Base-by-base conservation (phyloP, 2,113 vertebrate genomes). In the Trematomus loennbergii region DNA sequence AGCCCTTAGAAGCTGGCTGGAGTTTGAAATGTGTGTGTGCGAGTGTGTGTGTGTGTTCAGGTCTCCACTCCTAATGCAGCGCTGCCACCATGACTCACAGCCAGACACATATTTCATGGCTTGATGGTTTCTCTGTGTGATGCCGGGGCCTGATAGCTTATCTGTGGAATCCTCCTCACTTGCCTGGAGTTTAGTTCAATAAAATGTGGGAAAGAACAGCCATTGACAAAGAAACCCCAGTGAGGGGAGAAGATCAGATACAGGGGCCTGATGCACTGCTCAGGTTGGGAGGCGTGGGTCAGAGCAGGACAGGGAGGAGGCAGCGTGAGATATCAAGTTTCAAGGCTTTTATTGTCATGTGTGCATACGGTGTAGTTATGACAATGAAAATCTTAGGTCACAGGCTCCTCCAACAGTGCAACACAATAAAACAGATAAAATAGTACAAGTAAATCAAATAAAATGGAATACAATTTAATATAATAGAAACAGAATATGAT, bases 91-190 rank as follows among this genome's bases (percentile, higher is more conserved):
- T 55, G 71, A 86, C 82, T 78, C 87, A 45, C 74, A 80, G 75
- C 75, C 78, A 80, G 80, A 84, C 86, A 78, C 81, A 87, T 85
- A 88, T 90, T 88, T 90, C 82, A 88, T 85, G 84, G 87, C 81
- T 84, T 87, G 86, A 86, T 82, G 72, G 75, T 78, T 85, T 79
- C 83, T 81, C 85, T 83, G 79, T 79, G 85, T 88, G 90, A 91
- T 89, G 79, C 76, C 65, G 53, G 54, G 53, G 71, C 70, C 67
- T 58, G 88, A 91, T 91, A 88, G 75, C 88, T 87, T 91, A 92
- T 92, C 92, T 83, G 74, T 52, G 58, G 59, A 87, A 86, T 86
- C 79, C 75, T 78, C 73, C 82, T 83, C 84, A 81, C 76, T 69
- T 80, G 82, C 80, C 76, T 62, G 74, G 59, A 86, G 76, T 81